Base-by-base conservation (phyloP, 2,113 vertebrate species). In the Carettochelys insculpta region DNA sequence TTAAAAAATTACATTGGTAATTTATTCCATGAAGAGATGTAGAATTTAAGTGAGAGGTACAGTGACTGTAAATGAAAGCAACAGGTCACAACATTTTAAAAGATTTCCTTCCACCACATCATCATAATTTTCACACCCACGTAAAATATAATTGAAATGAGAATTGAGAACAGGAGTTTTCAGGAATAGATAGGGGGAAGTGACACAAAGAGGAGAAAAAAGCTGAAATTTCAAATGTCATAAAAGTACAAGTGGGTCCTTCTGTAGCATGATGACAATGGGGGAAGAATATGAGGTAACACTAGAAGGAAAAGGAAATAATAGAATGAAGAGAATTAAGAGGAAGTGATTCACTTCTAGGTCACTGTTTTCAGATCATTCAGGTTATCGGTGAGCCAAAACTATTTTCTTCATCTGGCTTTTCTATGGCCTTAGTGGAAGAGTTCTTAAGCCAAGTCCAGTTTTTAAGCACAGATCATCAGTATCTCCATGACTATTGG, bases 1-100 rank as follows among this genome's bases (percentile, higher is more conserved):
- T 94, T 94, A 82, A 86, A 94, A 94, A 91, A 80, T 82, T 90
- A 91, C 83, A 90, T 83, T 89, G 90, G 54, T 92, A 90, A 96
- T 88, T 93, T 95, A 61, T 88, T 83, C 48, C 68, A 38, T 41
- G 47, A 90, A 92, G 58, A 89, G 80, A 91, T 83, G 84, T 71
- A 77, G 79, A 86, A 90, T n/a, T 77, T 48, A 87, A 91, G 91
- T 87, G 9, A 43, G 50, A 90, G 29, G 77, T 68, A 90, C 58
- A 75, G 56, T 47, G 43, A 79, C 50, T 43, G 78, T 53, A 92
- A 96, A 88, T 68, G 78, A 85, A 83, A 92, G 54, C 71, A 88
- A 77, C 11, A 47, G 31, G 65, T 29, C 78, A 71, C 76, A 65
- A 75, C 52, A 56, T 8, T 76, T 48, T 90, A 84, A 87, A 48